Percentiles rank a stretch among this genome's conserved stretches.
phyloP scores from a whole-genome alignment of 2,888 invertebrate species.

The Ganaspis brasiliensis region DNA sequence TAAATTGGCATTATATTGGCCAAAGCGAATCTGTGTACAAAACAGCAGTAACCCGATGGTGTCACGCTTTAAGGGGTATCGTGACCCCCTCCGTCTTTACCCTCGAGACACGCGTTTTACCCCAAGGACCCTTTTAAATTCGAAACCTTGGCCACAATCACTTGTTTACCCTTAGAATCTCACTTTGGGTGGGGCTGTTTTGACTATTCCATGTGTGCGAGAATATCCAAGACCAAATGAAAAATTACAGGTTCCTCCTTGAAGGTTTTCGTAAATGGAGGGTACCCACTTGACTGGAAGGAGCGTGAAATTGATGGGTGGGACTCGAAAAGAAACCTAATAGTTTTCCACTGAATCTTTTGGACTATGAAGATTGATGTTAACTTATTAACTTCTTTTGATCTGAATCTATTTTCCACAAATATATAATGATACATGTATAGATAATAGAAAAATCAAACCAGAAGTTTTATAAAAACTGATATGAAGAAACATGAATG shows the following conservation, averaged over 20 bases:
- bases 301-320: conserved; percentile 23
- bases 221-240: conserved; percentile 44
- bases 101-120: conserved; percentile 57
- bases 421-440: neutral
- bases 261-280: neutral
- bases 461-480: too few species aligned
- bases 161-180: conserved; percentile 57
- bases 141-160: conserved; percentile 45
- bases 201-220: conserved; percentile 67
- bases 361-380: neutral
- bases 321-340: conserved; percentile 9
- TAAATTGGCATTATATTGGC: conserved; percentile 77
- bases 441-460: too few species aligned
- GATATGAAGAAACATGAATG: too few species aligned
- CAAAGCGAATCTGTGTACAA: conserved; percentile 77
- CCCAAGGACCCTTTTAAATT: conserved; percentile 55
- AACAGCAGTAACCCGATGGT: conserved; percentile 72
- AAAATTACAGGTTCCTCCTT: conserved; percentile 25
- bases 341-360: neutral
- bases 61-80: conserved; percentile 54
- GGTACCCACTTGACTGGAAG: neutral
- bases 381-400: neutral
- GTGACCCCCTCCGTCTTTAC: conserved; percentile 39
- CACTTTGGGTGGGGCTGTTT: conserved; percentile 72
- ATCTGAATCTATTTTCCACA: neutral